Conservation (phyloP, 2,113 vertebrate species). For the Notarius lentiginosus region DNA sequence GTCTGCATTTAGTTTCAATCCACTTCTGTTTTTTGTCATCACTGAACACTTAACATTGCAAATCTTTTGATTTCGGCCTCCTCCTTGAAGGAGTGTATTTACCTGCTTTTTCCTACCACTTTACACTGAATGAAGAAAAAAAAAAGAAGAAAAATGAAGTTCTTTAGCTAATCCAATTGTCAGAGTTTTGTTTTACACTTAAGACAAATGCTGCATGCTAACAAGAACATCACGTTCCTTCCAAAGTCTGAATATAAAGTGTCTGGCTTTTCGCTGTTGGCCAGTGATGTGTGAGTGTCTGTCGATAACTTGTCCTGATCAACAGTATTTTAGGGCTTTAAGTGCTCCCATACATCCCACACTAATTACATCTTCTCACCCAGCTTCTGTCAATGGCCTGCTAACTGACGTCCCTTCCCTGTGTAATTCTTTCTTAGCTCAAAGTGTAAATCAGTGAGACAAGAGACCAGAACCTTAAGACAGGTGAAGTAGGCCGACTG, state of each 20-base stretch:
- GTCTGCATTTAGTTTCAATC: not conserved
- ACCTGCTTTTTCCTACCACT: too few relatives aligned
- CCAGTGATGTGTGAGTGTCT: constrained; percentile 44
- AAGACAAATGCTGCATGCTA: constrained; percentile 41
- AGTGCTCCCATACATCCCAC: constrained; percentile 60
- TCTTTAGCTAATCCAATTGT: constrained; percentile 28
- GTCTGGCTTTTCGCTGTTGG: constrained; percentile 44
- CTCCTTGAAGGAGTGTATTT: not conserved
- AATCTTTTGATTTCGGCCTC: not conserved
- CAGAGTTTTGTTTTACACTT: constrained; percentile 33
- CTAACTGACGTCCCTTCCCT: constrained; percentile 48
- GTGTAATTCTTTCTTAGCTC: constrained; percentile 33
- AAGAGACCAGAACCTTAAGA: constrained; percentile 29
- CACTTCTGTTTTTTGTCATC: not conserved
- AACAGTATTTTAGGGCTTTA: constrained; percentile 66
- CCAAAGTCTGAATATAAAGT: constrained; percentile 38
- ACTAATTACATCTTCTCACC: constrained; percentile 57
- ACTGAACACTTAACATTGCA: not conserved
- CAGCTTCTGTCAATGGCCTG: constrained; percentile 39
- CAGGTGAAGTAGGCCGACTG: constrained; percentile 18
- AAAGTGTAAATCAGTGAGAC: constrained; percentile 49
- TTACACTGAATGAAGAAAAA: not conserved
- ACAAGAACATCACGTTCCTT: constrained; percentile 34
- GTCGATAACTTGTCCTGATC: constrained; percentile 65
- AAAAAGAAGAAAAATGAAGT: constrained; percentile 19